Conservation (phyloP, 2,113 vertebrate genomes). For the Harpagus bidentatus region DNA sequence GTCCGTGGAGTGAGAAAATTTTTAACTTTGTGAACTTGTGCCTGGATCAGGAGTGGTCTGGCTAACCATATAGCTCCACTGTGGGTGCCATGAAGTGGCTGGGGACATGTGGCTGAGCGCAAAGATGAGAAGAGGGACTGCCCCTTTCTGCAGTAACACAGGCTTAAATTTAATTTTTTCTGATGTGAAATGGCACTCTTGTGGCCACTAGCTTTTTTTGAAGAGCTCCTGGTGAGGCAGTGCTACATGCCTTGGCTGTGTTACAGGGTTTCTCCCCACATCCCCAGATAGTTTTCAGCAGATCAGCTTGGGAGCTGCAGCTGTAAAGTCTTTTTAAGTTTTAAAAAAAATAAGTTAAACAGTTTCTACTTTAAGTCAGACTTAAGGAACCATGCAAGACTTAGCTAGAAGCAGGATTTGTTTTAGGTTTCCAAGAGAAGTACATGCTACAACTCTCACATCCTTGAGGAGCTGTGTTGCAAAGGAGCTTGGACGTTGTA, state of each 20-base stretch:
- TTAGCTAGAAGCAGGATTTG: not conserved
- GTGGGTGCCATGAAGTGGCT: too few relatives aligned
- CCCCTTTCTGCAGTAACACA: not conserved
- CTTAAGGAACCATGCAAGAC: not conserved
- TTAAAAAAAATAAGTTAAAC: not conserved
- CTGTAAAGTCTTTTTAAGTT: not conserved
- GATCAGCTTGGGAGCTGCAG: not conserved
- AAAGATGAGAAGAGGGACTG: not conserved
- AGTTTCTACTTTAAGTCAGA: not conserved
- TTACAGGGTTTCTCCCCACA: not conserved
- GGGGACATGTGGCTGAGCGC: rapidly evolving
- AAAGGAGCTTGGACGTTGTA: not conserved
- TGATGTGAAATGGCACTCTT: not conserved
- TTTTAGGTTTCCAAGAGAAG: not conserved
- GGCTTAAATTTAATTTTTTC: not conserved
- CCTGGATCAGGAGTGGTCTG: not conserved
- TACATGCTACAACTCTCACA: not conserved
- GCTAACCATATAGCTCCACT: rapidly evolving
- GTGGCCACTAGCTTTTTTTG: not conserved
- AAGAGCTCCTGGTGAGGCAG: not conserved
- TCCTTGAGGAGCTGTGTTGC: not conserved
- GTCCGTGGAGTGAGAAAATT: rapidly evolving
- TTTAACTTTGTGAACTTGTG: rapidly evolving
- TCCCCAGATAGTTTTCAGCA: not conserved
- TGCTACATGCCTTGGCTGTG: not conserved